These are phyloP conservation scores for Athripsodes cinereus DNA, from an alignment of 2,888 invertebrate genomes.

Conservation along the genomic window DNA sequence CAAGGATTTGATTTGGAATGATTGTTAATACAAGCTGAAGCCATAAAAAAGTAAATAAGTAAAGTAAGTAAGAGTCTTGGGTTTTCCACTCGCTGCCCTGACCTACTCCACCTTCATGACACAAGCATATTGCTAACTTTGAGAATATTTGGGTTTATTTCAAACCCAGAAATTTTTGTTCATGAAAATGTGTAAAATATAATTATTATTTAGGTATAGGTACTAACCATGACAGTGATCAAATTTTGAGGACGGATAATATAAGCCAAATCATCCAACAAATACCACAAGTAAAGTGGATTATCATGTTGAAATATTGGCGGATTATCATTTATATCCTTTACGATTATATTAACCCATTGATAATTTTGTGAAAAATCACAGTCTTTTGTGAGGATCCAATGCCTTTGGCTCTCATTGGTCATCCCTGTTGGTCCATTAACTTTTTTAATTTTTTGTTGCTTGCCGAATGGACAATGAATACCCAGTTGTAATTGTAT, in stretches of 20 bases:
- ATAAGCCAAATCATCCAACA: conserved; percentile 37
- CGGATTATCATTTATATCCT: conserved; percentile 49
- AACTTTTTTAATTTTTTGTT: conserved; percentile 11
- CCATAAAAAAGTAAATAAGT: too few species aligned
- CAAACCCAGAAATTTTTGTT: too few species aligned
- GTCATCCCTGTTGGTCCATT: conserved; percentile 32
- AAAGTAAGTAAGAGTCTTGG: too few species aligned
- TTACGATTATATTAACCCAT: conserved; percentile 45
- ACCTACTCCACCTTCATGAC: too few species aligned
- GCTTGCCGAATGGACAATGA: conserved; percentile 32
- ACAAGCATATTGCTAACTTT: too few species aligned
- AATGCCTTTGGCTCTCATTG: conserved; percentile 35
- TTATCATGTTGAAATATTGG: conserved; percentile 42
- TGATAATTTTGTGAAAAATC: conserved; percentile 38
- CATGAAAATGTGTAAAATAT: not conserved
- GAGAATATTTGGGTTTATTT: too few species aligned
- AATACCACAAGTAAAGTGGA: conserved; percentile 46
- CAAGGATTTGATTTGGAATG: too few species aligned
- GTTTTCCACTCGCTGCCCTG: too few species aligned
- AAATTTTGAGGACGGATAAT: conserved; percentile 42
- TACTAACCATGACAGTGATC: conserved; percentile 43
- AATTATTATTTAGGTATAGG: conserved; percentile 27
- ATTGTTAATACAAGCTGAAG: too few species aligned
- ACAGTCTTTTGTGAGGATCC: conserved; percentile 43
- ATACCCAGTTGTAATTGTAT: conserved; percentile 43